Evolutionary conservation across 2,888 invertebrate genomes (phyloP).

Genomic region (Chaitophorus viminalis): DNA sequence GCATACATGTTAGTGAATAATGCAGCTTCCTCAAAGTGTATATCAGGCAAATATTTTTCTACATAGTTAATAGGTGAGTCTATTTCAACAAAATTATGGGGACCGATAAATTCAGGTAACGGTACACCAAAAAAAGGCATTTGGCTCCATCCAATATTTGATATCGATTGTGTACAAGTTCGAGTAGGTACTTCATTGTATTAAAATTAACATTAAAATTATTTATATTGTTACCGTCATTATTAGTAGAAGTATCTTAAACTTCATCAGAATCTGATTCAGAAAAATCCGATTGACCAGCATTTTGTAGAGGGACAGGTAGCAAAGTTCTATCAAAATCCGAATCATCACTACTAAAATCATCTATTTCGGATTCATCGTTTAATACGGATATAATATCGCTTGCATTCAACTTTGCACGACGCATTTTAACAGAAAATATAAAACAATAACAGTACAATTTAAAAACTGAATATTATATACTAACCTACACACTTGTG

Average conservation of each 20-base stretch:
- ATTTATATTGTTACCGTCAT: no score
- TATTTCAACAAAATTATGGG: background rate
- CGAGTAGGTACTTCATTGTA: background rate
- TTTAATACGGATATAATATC: no score
- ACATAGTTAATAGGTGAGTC: background rate
- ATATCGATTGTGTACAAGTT: background rate
- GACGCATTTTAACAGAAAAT: constrained; percentile 2
- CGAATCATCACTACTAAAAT: no score
- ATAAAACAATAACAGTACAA: background rate
- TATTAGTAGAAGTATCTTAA: no score
- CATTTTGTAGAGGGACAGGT: background rate
- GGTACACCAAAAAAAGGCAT: background rate
- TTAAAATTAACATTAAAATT: background rate
- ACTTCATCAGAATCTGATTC: background rate
- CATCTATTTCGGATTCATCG: no score
- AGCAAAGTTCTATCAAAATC: no score
- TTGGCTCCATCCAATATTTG: constrained; percentile 23
- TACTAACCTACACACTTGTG: constrained; percentile 1
- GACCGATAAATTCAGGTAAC: constrained; percentile 1
- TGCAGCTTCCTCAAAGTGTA: constrained; percentile 25
- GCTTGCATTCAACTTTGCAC: background rate
- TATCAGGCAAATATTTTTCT: constrained; percentile 35
- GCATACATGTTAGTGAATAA: constrained; percentile 49
- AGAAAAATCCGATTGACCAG: background rate
- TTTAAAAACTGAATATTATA: background rate